phyloP scores from a whole-genome alignment of 2,113 vertebrate species.

The Ceyx melanurus region DNA sequence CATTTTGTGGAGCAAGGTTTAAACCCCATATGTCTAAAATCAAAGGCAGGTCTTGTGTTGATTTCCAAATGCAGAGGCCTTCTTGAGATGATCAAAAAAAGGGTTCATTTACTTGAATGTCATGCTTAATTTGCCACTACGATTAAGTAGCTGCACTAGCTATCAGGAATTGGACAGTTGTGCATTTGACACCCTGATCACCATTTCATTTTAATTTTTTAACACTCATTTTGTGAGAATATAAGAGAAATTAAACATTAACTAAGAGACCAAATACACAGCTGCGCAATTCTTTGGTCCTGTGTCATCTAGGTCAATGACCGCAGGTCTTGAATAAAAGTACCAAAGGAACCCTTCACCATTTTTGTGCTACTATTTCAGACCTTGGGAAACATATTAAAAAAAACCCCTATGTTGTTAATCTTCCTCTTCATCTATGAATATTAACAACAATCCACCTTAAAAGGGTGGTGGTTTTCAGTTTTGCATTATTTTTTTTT shows the following conservation, averaged over 20 bases:
- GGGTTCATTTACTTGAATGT: slow-evolving; percentile 25
- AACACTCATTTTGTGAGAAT: slow-evolving; percentile 47
- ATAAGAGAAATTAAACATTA: slow-evolving; percentile 64
- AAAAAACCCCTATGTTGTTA: not conserved
- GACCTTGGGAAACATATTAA: not conserved
- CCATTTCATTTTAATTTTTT: slow-evolving; percentile 65
- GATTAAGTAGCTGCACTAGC: not conserved
- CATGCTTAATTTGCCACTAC: slow-evolving; percentile 42
- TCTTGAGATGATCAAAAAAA: not conserved
- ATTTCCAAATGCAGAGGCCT: not conserved
- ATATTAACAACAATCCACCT: not conserved
- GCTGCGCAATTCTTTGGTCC: not conserved
- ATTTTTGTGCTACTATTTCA: not conserved
- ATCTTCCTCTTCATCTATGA: not conserved
- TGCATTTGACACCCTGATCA: slow-evolving; percentile 20
- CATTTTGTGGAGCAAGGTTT: not conserved
- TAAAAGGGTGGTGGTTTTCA: not conserved
- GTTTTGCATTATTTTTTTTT: not conserved
- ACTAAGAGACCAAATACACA: slow-evolving; percentile 40
- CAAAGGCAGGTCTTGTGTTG: not conserved
- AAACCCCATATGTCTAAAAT: not conserved
- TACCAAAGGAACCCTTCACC: not conserved
- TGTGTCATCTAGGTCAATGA: not conserved
- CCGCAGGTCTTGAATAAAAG: not conserved
- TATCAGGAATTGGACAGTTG: slow-evolving; percentile 32